Evolutionary conservation across 2,113 vertebrate species (phyloP).

Genomic region (Pseudonaja textilis): DNA sequence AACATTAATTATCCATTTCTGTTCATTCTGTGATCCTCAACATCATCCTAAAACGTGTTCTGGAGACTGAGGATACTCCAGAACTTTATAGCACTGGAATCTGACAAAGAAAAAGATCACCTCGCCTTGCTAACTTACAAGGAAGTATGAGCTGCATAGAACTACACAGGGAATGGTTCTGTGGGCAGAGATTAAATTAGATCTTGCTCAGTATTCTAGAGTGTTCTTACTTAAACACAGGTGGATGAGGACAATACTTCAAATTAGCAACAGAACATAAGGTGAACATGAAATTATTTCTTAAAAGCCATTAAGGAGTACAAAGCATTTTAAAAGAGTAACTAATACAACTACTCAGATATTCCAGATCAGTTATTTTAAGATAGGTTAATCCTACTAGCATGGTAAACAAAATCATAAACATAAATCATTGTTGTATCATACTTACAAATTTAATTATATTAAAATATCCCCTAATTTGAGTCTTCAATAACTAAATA

Average conservation of each 20-base stretch:
- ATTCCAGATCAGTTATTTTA: background rate
- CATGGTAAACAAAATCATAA: background rate
- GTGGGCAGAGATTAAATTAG: background rate
- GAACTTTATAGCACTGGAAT: background rate
- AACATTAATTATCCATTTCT: background rate
- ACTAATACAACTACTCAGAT: background rate
- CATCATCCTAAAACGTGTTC: background rate
- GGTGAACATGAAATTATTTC: background rate
- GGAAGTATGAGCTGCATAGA: background rate
- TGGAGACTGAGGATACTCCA: background rate
- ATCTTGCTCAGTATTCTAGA: slow-evolving; percentile 22
- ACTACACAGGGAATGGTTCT: too few relatives aligned
- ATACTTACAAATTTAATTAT: background rate
- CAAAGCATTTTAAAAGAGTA: background rate
- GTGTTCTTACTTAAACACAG: slow-evolving; percentile 1
- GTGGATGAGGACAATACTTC: slow-evolving; percentile 13
- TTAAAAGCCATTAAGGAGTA: background rate
- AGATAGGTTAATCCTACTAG: background rate
- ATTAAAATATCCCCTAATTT: slow-evolving; percentile 16
- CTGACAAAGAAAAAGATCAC: background rate
- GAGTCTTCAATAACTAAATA: slow-evolving; percentile 18
- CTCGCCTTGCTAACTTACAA: background rate
- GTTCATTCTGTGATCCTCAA: background rate
- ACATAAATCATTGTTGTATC: background rate
- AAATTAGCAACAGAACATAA: background rate